Percentiles rank a stretch among this genome's conserved stretches.
Evolutionary conservation across 2,888 invertebrate species (phyloP).

Genomic region (Eumerus sabulonum): DNA sequence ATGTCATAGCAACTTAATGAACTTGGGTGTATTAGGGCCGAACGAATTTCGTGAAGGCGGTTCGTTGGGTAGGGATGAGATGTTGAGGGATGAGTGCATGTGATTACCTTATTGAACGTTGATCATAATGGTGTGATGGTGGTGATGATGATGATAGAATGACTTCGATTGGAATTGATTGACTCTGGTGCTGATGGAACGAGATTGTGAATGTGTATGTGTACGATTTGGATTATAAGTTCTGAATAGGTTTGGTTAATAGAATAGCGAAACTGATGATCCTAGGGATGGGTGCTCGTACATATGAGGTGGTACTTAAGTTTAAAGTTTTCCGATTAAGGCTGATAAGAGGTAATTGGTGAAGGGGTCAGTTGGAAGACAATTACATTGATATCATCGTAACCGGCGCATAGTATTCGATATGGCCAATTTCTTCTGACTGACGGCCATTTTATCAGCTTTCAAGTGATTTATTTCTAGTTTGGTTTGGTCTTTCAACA

Average conservation of each 20-base stretch:
- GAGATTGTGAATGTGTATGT: background rate
- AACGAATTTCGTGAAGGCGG: too few relatives aligned
- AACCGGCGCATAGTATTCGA: too few relatives aligned
- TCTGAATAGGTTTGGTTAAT: constrained; percentile 46
- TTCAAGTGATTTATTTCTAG: too few relatives aligned
- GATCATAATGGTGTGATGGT: constrained; percentile 27
- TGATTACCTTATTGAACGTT: constrained; percentile 48
- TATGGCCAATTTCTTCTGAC: too few relatives aligned
- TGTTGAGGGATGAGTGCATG: background rate
- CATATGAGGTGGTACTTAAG: constrained; percentile 10
- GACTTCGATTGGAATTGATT: constrained; percentile 52
- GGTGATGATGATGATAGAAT: too few relatives aligned
- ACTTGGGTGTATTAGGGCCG: too few relatives aligned
- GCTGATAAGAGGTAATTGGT: constrained; percentile 21
- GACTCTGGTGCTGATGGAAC: constrained; percentile 25
- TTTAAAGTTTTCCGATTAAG: constrained; percentile 64
- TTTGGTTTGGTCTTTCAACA: too few relatives aligned
- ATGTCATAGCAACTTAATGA: background rate
- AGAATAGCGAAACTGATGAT: constrained; percentile 41
- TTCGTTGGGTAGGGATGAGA: constrained; percentile 1
- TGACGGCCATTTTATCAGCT: too few relatives aligned
- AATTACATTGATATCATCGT: too few relatives aligned
- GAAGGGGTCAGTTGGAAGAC: constrained; percentile 35
- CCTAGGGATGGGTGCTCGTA: background rate
- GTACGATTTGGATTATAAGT: constrained; percentile 31